Evolutionary conservation across 2,888 invertebrate species (phyloP).

Genomic region (Diaprepes abbreviatus): DNA sequence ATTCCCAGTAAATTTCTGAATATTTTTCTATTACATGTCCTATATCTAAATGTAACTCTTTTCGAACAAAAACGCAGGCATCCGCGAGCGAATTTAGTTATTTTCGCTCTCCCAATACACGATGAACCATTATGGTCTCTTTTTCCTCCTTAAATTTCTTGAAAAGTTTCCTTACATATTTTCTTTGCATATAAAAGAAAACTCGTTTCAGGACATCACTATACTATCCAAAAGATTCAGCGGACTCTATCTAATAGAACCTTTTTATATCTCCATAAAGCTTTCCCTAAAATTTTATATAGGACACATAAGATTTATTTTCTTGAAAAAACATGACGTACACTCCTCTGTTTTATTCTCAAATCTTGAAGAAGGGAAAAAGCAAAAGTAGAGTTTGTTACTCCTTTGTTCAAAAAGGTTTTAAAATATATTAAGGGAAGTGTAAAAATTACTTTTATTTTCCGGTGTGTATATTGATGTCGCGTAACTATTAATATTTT

Average conservation of each 20-base stretch:
- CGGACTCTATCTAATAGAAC: constrained; percentile 13
- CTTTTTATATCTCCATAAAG: constrained; percentile 33
- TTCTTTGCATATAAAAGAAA: neutral
- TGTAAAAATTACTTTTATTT: too few species aligned
- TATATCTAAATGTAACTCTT: too few species aligned
- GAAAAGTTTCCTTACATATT: neutral
- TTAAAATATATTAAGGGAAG: too few species aligned
- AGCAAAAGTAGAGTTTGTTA: neutral
- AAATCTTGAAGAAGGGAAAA: neutral
- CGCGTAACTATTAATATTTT: too few species aligned
- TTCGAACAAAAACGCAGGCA: too few species aligned
- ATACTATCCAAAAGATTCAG: neutral
- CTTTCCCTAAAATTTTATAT: constrained; percentile 19
- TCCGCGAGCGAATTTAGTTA: neutral
- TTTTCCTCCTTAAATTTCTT: neutral
- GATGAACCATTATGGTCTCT: too few species aligned
- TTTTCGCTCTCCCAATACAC: neutral
- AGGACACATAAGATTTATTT: constrained; percentile 30
- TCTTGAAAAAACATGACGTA: constrained; percentile 13
- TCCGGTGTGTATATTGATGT: too few species aligned
- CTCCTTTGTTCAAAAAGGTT: neutral
- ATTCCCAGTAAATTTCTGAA: too few species aligned
- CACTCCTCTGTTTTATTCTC: constrained; percentile 11
- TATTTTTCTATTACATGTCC: too few species aligned
- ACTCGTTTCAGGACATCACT: neutral